Evolutionary conservation across 2,888 invertebrate species (phyloP), one percentile per base, ranked within the genome.

Genomic region (Megastigmus dorsalis): DNA sequence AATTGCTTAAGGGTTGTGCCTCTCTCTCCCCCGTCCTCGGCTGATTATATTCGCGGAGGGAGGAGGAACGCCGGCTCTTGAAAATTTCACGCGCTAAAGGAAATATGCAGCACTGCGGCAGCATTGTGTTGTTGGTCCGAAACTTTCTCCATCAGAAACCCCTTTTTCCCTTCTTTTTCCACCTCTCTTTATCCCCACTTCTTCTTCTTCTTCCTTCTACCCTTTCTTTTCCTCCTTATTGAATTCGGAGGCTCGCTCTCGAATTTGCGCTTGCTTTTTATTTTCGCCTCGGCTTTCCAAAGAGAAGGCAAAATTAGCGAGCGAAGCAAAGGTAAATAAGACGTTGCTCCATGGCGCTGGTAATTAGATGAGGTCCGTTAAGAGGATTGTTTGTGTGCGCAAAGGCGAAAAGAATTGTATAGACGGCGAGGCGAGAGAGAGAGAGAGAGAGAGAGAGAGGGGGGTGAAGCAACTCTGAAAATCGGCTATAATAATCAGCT

Each of bases 401-500:
- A 1, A 23, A 13, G n/a, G 62, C 65, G 52, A 28, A 41, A 65
- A 65, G 54, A 54, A 65, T 63, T 48, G 43, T 45, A 69, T 67
- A 30, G 36, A 38, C 20, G 41, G 41, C 38, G 67, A 15, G 55
- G 0, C 28, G 41, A 30, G 33, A 52, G 23, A 28, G 52, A 6
- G n/a, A 59, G 41, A 70, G 20, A 50, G 0, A 38, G 41, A 30
- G 33, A 52, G 23, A 28, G 52, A 6, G n/a, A 13, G 28, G 18
- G 2, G 2, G 28, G n/a, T 59, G 59, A 48, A 72, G 30, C 60
- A 45, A 30, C 3, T 9, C 23, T 41, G 65, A 26, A 50, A 52
- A 65, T 65, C 65, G 52, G 18, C 52, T 65, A 65, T 65, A 65
- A 65, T 65, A 65, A 65, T 65, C 65, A 54, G 50, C 62, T n/a